Evolutionary conservation across 2,888 invertebrate genomes (phyloP).

Genomic region (Calameuta filiformis): DNA sequence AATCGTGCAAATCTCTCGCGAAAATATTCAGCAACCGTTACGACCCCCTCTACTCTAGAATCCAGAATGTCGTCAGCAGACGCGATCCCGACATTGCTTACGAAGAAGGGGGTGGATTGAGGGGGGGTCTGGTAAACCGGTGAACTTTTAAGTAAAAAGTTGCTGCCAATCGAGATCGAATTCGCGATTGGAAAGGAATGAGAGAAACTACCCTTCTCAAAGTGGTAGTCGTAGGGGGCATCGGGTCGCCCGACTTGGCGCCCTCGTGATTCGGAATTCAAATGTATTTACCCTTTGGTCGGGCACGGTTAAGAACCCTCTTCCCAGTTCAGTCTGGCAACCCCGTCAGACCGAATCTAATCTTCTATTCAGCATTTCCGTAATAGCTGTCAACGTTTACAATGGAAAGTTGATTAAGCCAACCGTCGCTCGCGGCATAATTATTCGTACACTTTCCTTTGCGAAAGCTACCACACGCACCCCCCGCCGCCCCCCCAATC

Average conservation of each 20-base stretch:
- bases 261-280: constrained; percentile 22
- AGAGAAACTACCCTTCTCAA: not conserved
- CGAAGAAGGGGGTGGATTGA: no score
- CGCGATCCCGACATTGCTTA: no score
- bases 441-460: constrained; percentile 10
- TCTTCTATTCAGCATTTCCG: constrained; percentile 47
- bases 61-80: not conserved
- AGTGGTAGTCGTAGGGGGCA: not conserved
- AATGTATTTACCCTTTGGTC: constrained; percentile 38
- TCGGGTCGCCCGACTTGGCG: not conserved
- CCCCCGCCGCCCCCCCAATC: not conserved
- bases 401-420: constrained; percentile 49
- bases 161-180: not conserved
- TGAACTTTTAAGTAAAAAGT: not conserved
- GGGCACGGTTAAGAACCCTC: constrained; percentile 17
- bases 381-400: constrained; percentile 40
- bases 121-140: not conserved
- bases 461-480: not conserved
- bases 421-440: not conserved
- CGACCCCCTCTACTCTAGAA: not conserved
- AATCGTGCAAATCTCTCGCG: not conserved
- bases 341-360: constrained; percentile 37
- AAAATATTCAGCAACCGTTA: not conserved
- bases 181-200: not conserved
- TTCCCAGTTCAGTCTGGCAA: constrained; percentile 16